A percentile compares a stretch with the other conserved stretches of the same genome.
Conservation (phyloP, 2,113 vertebrate species). For the Clinocottus analis region DNA sequence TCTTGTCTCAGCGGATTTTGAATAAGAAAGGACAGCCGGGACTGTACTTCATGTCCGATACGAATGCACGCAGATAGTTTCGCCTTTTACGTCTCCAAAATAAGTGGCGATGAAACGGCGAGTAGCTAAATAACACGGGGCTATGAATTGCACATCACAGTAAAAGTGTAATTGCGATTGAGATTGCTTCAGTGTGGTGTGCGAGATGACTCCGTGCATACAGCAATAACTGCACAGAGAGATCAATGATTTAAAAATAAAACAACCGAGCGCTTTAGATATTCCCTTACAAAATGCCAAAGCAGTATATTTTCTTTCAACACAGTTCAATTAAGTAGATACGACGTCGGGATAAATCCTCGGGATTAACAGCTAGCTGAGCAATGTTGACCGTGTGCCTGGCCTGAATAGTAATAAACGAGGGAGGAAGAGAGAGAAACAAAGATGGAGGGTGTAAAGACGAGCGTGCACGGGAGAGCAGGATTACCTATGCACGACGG, state of each 20-base stretch:
- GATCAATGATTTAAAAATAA: constrained; percentile 60
- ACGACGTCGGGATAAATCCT: constrained; percentile 61
- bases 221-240: constrained; percentile 18
- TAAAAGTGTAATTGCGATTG: constrained; percentile 29
- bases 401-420: constrained; percentile 49
- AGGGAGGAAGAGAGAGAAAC: neutral
- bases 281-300: constrained; percentile 52
- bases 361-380: constrained; percentile 61
- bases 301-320: constrained; percentile 42
- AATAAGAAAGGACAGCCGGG: constrained; percentile 47
- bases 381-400: constrained; percentile 28
- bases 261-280: constrained; percentile 51
- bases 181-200: constrained; percentile 10
- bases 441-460: neutral
- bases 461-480: neutral
- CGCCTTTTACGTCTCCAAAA: neutral
- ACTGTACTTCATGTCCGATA: constrained; percentile 36
- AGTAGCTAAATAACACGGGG: constrained; percentile 5
- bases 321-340: constrained; percentile 63
- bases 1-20: constrained; percentile 38
- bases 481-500: constrained; percentile 94
- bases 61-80: constrained; percentile 27
- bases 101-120: constrained; percentile 18
- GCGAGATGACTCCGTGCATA: constrained; percentile 19
- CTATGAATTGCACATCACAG: constrained; percentile 8